Percentiles rank a stretch among this genome's conserved stretches.
Evolutionary conservation across 2,888 invertebrate species (phyloP).

Genomic region (Conops quadrifasciatus): DNA sequence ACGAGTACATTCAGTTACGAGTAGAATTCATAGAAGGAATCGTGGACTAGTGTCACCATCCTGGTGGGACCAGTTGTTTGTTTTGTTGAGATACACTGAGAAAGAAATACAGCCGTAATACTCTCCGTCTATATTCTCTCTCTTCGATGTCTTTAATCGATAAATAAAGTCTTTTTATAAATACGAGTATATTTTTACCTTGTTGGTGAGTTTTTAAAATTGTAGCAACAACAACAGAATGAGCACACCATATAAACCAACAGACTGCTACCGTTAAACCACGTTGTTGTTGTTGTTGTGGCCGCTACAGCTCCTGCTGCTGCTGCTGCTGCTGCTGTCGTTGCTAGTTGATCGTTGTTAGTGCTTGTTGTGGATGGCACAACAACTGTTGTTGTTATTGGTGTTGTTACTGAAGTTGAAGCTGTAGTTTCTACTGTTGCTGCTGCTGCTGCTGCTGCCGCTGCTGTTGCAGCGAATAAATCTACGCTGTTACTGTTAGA

Average conservation of each 20-base stretch:
- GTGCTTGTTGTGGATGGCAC: constrained; percentile 41
- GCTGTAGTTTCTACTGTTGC: no score
- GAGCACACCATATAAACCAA: constrained; percentile 62
- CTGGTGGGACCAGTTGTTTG: no score
- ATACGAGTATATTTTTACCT: constrained; percentile 50
- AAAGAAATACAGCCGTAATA: no score
- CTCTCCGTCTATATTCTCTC: no score
- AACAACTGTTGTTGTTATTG: constrained; percentile 31
- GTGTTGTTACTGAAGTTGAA: constrained; percentile 1
- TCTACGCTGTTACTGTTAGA: no score
- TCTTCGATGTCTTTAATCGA: no score
- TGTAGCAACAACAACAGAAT: constrained; percentile 61
- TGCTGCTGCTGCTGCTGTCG: constrained; percentile 28
- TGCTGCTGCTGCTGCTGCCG: constrained; percentile 30
- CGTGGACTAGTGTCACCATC: no score
- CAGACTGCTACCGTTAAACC: constrained; percentile 59
- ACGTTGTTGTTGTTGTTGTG: constrained; percentile 52
- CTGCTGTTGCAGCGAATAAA: constrained; percentile 18
- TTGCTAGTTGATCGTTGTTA: constrained; percentile 37
- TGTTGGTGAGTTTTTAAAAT: constrained; percentile 59
- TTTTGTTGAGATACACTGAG: no score
- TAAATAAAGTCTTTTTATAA: no score
- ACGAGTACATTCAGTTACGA: no score
- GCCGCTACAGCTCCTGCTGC: constrained; percentile 36
- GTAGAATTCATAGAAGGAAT: no score